Base-by-base conservation (phyloP, 2,113 vertebrate genomes). In the Tyto alba region DNA sequence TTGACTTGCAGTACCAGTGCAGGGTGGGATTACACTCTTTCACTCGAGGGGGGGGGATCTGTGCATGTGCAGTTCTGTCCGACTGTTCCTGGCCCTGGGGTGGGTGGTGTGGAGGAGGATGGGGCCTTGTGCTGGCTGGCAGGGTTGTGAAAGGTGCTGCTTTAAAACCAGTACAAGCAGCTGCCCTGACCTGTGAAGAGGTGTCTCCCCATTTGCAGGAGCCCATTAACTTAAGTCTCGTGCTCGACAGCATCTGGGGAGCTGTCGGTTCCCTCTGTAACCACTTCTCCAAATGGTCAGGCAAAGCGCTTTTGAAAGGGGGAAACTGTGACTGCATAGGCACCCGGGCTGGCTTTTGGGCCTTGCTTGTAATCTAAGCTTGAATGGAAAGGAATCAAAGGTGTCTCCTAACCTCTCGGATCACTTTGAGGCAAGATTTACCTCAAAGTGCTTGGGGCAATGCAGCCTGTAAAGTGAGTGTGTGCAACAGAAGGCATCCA, bases 391-490 rank as follows among this genome's bases (percentile, higher is more conserved):
- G 81, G 53, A 47, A 89, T 95, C 81, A 72, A 45, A 94, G 74
- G 48, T 85, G 81, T 82, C 89, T 95, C 62, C 62, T 45, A 8
- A 85, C 79, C 36, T 91, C 81, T 89, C n/a, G 19, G 73, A 92
- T 95, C 76, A 25, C 89, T 92, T 72, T 85, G 93, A 90, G 89
- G 60, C 80, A 89, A 92, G 86, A 85, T 41, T 86, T 59, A 32
- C 4, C 76, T 84, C 48, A 53, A 27, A 93, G 64, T 78, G 62
- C 88, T 79, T 1, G 7, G 74, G 84, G 92, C 94, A 62, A 4
- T 47, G 69, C 62, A 88, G 60, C 73, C 86, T 87, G 38, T 88
- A 62, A 56, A 89, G 69, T 41, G 87, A 92, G 38, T 10, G 66
- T 90, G 89, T 75, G 55, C 57, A 68, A 41, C 52, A 89, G 71